phyloP scores from a whole-genome alignment of 2,113 vertebrate genomes.

The Leucoraja erinaceus region DNA sequence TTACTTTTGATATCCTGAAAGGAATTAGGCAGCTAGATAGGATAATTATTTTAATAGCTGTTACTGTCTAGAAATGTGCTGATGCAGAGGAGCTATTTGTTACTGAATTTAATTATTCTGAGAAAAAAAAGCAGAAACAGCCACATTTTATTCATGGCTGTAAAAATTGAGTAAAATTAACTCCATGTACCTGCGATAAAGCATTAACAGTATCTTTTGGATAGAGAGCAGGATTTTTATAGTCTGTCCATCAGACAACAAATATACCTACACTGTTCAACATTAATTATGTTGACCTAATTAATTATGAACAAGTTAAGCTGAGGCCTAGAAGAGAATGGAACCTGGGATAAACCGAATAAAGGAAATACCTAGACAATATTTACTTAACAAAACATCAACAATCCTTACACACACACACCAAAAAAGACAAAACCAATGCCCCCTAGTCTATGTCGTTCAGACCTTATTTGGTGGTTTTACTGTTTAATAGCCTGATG shows the following conservation, averaged over 20 bases:
- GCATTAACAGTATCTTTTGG: neutral
- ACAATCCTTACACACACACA: no score
- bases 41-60: constrained; percentile 30
- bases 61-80: constrained; percentile 14
- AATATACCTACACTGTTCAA: neutral
- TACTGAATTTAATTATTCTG: constrained; percentile 13
- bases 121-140: neutral
- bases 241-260: neutral
- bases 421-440: no score
- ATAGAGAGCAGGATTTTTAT: neutral
- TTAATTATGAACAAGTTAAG: neutral
- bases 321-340: neutral
- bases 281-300: neutral
- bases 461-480: no score
- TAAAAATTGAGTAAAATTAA: constrained; percentile 10
- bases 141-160: neutral
- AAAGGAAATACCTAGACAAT: no score
- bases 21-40: constrained; percentile 15
- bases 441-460: no score
- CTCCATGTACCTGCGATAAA: neutral
- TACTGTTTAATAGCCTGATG: no score
- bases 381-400: no score
- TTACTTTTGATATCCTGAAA: constrained; percentile 18
- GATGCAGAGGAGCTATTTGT: constrained; percentile 9
- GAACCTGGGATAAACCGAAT: neutral